Conservation (phyloP, 2,888 invertebrate genomes). For the Hermaeophaga mercurialis region DNA sequence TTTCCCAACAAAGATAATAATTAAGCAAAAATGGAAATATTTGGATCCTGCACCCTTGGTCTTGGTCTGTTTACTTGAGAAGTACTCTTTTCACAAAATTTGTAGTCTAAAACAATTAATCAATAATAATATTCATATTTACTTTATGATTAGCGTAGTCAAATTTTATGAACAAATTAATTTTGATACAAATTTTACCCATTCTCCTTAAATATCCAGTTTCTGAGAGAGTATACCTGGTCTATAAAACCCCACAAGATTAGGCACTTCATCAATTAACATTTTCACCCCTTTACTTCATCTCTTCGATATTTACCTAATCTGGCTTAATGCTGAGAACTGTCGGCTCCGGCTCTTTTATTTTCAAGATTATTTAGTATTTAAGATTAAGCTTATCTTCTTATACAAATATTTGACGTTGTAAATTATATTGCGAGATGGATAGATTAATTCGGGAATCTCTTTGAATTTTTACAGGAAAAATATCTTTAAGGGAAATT, state of each 20-base stretch:
- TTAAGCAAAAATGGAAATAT: no score
- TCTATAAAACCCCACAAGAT: constrained; percentile 12
- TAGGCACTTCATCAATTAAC: constrained; percentile 29
- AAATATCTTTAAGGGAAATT: no score
- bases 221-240: background rate
- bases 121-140: no score
- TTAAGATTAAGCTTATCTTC: constrained; percentile 26
- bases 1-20: no score
- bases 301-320: constrained; percentile 31
- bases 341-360: constrained; percentile 30
- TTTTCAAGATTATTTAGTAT: constrained; percentile 29
- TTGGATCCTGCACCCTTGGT: no score
- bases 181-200: no score
- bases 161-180: no score
- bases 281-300: constrained; percentile 22
- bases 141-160: no score
- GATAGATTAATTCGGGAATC: constrained; percentile 4
- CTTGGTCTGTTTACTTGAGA: no score
- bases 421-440: constrained; percentile 15
- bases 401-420: constrained; percentile 14
- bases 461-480: background rate
- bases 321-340: constrained; percentile 24
- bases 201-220: no score
- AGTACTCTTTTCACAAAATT: no score
- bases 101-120: no score